These are phyloP conservation scores for Idaea aversata DNA, from an alignment of 2,888 invertebrate genomes.

Conservation along the genomic window DNA sequence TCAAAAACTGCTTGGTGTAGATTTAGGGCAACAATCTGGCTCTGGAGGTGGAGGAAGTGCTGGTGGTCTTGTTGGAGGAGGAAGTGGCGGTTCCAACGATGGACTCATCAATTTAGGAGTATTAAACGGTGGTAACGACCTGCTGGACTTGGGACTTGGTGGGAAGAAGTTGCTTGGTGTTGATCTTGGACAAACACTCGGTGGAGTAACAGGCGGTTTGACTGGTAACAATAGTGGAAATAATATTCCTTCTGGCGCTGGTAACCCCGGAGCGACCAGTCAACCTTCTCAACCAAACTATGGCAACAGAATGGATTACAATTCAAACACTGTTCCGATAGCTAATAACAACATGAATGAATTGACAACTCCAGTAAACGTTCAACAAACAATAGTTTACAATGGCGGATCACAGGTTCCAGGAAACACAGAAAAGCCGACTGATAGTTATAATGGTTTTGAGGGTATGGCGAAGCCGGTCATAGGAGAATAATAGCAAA, in stretches of 20 bases:
- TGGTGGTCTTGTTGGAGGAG: constrained; percentile 7
- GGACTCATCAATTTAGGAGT: constrained; percentile 10
- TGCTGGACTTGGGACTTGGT: neutral
- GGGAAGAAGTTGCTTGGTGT: constrained; percentile 1
- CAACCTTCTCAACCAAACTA: neutral
- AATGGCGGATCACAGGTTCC: neutral
- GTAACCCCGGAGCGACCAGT: neutral
- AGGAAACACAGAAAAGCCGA: neutral
- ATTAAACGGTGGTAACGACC: neutral
- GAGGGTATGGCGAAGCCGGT: neutral
- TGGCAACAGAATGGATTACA: neutral
- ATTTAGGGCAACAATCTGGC: constrained; percentile 5
- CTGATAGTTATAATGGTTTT: neutral
- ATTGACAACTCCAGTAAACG: neutral
- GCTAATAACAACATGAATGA: neutral
- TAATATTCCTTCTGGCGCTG: neutral
- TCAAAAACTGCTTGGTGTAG: constrained; percentile 7
- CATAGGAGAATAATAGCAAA: no score
- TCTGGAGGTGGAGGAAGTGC: constrained; percentile 1
- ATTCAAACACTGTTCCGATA: neutral
- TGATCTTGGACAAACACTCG: neutral
- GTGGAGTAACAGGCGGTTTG: neutral
- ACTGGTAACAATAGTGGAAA: neutral
- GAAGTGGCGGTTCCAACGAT: constrained; percentile 14
- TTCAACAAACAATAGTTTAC: neutral